These are phyloP conservation scores for Rhadinocentrus ornatus DNA, from an alignment of 2,797 vertebrate species.

Conservation along the genomic window DNA sequence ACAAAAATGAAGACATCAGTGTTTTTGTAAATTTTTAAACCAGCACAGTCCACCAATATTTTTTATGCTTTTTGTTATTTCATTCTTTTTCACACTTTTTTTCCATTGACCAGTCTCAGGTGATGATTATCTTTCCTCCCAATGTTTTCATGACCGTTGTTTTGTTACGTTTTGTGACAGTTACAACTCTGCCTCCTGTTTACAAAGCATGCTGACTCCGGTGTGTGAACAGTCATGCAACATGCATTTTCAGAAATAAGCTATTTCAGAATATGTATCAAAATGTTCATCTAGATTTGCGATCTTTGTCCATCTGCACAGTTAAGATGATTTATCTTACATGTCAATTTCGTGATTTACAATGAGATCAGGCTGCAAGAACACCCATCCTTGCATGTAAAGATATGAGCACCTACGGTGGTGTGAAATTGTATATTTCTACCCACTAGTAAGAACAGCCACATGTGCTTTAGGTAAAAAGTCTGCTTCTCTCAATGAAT, in stretches of 20 bases:
- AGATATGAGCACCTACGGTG: neutral
- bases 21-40: neutral
- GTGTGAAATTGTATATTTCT: neutral
- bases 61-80: neutral
- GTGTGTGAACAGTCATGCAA: neutral
- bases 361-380: neutral
- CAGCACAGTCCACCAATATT: neutral
- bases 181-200: neutral
- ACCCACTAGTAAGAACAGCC: neutral
- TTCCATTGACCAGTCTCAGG: neutral
- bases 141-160: neutral
- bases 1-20: neutral
- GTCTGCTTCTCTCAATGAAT: conserved; percentile 31
- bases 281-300: neutral
- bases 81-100: neutral
- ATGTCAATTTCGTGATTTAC: neutral
- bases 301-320: neutral
- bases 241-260: neutral
- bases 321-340: neutral
- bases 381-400: neutral
- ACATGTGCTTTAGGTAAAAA: neutral
- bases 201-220: neutral
- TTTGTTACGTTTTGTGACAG: neutral
- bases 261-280: neutral
- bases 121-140: neutral